These are phyloP conservation scores for Armadillidium nasatum DNA, from an alignment of 1,140 invertebrate species.

Conservation along the genomic window DNA sequence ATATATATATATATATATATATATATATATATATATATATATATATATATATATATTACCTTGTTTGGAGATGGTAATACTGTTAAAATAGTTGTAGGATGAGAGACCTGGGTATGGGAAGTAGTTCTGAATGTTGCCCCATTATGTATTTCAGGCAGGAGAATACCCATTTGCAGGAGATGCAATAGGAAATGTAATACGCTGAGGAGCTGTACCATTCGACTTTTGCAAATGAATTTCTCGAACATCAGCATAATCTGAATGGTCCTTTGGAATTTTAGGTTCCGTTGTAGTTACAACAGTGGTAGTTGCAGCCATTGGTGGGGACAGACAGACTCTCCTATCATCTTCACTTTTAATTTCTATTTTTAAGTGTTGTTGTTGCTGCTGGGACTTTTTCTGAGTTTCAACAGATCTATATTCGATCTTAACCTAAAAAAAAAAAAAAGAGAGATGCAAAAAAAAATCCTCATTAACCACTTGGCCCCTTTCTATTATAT, in stretches of 20 bases:
- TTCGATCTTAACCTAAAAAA: neutral
- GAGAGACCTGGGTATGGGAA: constrained; percentile 29
- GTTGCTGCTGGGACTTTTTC: neutral
- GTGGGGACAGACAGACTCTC: neutral
- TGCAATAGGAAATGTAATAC: neutral
- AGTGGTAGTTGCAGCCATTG: neutral
- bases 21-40: constrained; percentile 2
- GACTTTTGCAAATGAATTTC: neutral
- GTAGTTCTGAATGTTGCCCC: constrained; percentile 46
- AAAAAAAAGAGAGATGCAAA: neutral
- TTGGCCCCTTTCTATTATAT: neutral
- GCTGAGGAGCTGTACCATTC: neutral
- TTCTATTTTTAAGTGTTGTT: neutral
- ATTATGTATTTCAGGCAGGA: constrained; percentile 48
- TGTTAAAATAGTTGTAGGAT: constrained; percentile 45
- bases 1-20: neutral
- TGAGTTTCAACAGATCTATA: neutral
- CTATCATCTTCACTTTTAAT: neutral
- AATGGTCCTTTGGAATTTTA: neutral
- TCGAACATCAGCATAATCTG: neutral
- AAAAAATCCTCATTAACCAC: neutral
- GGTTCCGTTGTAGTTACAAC: neutral
- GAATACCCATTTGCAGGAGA: constrained; percentile 17
- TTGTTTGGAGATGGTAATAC: constrained; percentile 51
- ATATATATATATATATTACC: constrained; percentile 28